A percentile compares a stretch with the other conserved stretches of the same genome.
Conservation (phyloP, 2,888 invertebrate species). For the Acheta domesticus region DNA sequence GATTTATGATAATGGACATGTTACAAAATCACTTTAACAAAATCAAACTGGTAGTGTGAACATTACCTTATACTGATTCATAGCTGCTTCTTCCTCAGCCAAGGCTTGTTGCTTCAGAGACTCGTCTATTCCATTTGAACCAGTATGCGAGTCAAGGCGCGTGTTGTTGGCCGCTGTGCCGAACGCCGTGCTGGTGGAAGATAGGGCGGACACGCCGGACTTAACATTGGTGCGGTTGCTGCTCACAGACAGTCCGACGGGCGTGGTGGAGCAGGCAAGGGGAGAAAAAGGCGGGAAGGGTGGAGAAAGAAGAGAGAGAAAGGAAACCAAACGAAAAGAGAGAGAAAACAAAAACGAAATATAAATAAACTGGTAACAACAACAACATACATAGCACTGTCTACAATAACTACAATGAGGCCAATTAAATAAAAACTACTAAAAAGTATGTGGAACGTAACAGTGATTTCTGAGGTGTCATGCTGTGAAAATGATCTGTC, state of each 20-base stretch:
- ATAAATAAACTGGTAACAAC: conserved; percentile 29
- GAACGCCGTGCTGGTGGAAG: conserved; percentile 84
- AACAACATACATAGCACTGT: conserved; percentile 21
- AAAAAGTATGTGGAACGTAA: conserved; percentile 23
- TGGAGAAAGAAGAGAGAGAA: conserved; percentile 36
- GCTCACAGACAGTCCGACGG: conserved; percentile 42
- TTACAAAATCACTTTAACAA: too few relatives aligned
- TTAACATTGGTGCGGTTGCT: conserved; percentile 86
- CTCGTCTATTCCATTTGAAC: conserved; percentile 76
- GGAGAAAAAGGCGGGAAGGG: conserved; percentile 29
- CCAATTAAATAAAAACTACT: conserved; percentile 24
- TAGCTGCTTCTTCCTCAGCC: conserved; percentile 93
- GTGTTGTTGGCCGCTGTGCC: conserved; percentile 76
- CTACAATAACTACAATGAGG: background rate
- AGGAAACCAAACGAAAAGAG: conserved; percentile 36
- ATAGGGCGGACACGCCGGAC: conserved; percentile 82
- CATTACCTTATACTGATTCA: conserved; percentile 90
- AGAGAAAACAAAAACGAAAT: conserved; percentile 36
- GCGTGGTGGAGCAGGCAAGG: conserved; percentile 36
- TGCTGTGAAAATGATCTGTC: background rate
- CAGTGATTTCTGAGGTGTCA: background rate
- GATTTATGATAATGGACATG: too few relatives aligned
- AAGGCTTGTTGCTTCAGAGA: conserved; percentile 79
- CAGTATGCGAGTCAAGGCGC: conserved; percentile 58
- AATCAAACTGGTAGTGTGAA: too few relatives aligned